Evolutionary conservation across 2,113 vertebrate genomes (phyloP).

Genomic region (Seriola rivoliana): DNA sequence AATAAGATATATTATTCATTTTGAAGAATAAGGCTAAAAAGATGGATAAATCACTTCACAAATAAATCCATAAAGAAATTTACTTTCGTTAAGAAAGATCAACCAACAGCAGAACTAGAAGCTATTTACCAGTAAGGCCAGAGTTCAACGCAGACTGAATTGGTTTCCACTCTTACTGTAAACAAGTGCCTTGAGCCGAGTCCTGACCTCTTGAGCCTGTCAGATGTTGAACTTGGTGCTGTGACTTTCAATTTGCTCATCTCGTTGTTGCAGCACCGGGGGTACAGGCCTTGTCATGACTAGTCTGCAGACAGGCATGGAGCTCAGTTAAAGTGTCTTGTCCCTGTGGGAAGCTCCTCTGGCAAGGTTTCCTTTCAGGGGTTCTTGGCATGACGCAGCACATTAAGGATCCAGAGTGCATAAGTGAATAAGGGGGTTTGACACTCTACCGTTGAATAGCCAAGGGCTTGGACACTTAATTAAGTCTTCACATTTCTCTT

Average conservation of each 20-base stretch:
- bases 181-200: constrained; percentile 68
- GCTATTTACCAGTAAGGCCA: constrained; percentile 45
- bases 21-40: background rate
- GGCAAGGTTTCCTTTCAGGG: constrained; percentile 47
- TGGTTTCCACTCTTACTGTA: constrained; percentile 64
- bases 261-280: constrained; percentile 48
- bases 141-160: constrained; percentile 49
- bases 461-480: constrained; percentile 74
- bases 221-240: constrained; percentile 69
- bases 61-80: constrained; percentile 4
- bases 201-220: constrained; percentile 63
- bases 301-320: constrained; percentile 46
- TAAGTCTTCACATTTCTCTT: constrained; percentile 72
- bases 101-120: constrained; percentile 14
- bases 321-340: constrained; percentile 50
- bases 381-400: constrained; percentile 59
- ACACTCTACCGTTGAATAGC: constrained; percentile 59
- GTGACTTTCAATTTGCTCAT: constrained; percentile 70
- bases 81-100: constrained; percentile 24
- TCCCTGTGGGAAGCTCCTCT: constrained; percentile 55
- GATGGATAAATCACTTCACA: background rate
- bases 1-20: too few species aligned
- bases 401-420: constrained; percentile 64
- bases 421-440: constrained; percentile 63
- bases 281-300: constrained; percentile 53